Evolutionary conservation across 2,113 vertebrate genomes (phyloP).

Genomic region (Podarcis raffonei): DNA sequence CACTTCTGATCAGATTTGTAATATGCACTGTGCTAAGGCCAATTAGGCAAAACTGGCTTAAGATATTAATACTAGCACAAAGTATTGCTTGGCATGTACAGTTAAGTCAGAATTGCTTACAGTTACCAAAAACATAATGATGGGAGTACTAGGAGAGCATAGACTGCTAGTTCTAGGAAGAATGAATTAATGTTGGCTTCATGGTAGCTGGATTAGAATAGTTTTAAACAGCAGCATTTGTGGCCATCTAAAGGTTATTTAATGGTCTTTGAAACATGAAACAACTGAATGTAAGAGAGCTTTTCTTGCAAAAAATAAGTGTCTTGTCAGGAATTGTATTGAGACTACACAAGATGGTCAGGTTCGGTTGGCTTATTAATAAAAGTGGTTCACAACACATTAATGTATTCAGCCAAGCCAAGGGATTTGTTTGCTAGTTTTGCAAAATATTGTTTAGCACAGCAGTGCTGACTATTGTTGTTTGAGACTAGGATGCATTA

Average conservation of each 20-base stretch:
- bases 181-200: conserved; percentile 39
- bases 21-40: conserved; percentile 6
- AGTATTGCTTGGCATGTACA: conserved; percentile 24
- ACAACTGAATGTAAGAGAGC: conserved; percentile 21
- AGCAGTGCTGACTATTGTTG: neutral
- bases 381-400: neutral
- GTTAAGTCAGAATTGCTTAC: conserved; percentile 49
- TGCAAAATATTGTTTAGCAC: conserved; percentile 4
- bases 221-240: conserved; percentile 28
- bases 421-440: neutral
- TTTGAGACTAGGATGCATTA: neutral
- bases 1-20: conserved; percentile 31
- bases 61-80: conserved; percentile 2
- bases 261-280: conserved; percentile 45
- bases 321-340: conserved; percentile 47
- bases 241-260: conserved; percentile 16
- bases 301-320: neutral
- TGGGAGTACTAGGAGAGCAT: conserved; percentile 29
- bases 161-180: conserved; percentile 53
- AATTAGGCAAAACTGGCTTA: conserved; percentile 36
- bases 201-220: neutral
- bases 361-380: conserved; percentile 40
- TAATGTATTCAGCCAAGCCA: neutral
- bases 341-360: conserved; percentile 45
- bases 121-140: conserved; percentile 39